Base-by-base conservation (phyloP, 1,140 invertebrate species). In the Apocrypta bakeri region DNA sequence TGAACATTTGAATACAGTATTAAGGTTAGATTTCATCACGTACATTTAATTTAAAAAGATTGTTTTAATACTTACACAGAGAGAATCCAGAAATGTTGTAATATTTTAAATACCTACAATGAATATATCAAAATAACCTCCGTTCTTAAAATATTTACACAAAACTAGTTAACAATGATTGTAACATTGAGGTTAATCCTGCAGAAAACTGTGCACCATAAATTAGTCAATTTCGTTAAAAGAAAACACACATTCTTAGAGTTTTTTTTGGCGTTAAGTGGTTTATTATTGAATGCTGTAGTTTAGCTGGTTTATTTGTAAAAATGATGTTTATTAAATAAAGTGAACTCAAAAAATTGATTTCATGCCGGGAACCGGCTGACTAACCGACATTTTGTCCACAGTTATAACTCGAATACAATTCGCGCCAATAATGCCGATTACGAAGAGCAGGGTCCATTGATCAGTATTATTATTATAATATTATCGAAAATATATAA, bases 321-420 rank as follows among this genome's bases (percentile, higher is more conserved):
- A 29, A 71, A 71, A 21, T 17, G 14, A 48, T 12, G 3, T n/a
- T 48, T 37, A 9, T 21, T 61, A 61, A 56, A 72, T 40, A 79
- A 6, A n/a, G 2, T 31, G 17, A 40, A 61, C 14, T 48, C 14
- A 29, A 21, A 79, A 79, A 78, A 64, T 48, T 6, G 3, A 9
- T 64, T 64, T 42, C 37, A 75, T 27, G 72, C 79, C 79, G 79
- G 79, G 6, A 42, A 75, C 29, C 68, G 79, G 37, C 79, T 56
- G 25, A 66, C 33, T 17, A 71, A 69, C 73, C 66, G 73, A 69
- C 56, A 68, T 75, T 66, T 42, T 75, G 27, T 69, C 27, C 31
- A 69, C n/a, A n/a, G n/a, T n/a, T n/a, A n/a, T n/a, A n/a, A n/a
- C 24, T 14, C 48, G 29, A 29, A 7, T 42, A 27, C 29, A 61